A percentile compares a stretch with the other conserved stretches of the same genome.
phyloP scores from a whole-genome alignment of 2,888 invertebrate species.

The Euclidia mi region DNA sequence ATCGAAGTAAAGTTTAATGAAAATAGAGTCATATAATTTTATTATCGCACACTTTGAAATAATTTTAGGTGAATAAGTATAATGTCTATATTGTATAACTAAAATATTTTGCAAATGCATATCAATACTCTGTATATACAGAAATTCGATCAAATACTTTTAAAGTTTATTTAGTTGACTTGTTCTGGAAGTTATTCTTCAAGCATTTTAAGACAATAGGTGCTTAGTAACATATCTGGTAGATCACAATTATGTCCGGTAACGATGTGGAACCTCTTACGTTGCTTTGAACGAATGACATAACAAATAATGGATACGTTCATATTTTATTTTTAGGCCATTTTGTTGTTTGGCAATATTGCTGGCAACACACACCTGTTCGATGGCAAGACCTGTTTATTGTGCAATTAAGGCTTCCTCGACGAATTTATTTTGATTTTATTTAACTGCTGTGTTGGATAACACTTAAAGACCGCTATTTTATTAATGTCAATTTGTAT shows the following conservation, averaged over 20 bases:
- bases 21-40: too few species aligned
- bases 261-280: constrained; percentile 18
- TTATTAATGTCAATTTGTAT: background rate
- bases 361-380: background rate
- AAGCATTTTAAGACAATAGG: background rate
- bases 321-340: constrained; percentile 3
- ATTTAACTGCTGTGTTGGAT: background rate
- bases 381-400: background rate
- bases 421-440: background rate
- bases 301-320: constrained; percentile 6
- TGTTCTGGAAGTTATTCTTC: too few species aligned
- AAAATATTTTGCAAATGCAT: too few species aligned
- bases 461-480: background rate
- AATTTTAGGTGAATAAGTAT: too few species aligned
- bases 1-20: too few species aligned
- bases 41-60: too few species aligned
- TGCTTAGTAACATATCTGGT: background rate
- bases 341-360: background rate
- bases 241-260: constrained; percentile 6
- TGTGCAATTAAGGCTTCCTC: background rate
- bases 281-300: constrained; percentile 10
- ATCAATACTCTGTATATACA: too few species aligned
- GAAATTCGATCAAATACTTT: too few species aligned
- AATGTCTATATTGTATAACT: too few species aligned
- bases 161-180: too few species aligned